Base-by-base conservation (phyloP, 1,140 invertebrate species). In the Trachymyrmex cornetzi region DNA sequence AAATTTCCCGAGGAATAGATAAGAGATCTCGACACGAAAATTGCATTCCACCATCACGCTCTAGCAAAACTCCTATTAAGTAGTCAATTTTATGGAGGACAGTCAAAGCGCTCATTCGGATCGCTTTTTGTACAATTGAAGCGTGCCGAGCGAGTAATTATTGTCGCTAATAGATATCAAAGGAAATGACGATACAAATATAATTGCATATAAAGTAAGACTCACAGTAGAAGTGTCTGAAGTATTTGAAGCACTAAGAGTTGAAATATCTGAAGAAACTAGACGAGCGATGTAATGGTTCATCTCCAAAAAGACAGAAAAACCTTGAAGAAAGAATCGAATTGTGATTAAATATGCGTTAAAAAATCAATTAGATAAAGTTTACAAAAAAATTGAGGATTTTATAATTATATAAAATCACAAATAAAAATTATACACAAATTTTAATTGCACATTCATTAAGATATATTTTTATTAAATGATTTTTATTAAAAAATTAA, bases 181-280 rank as follows among this genome's bases (percentile, higher is more conserved):
- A 57, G 19, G n/a, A 57, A 57, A 57, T 57, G 19, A 57, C 53
- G 34, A 38, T 3, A 57, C 53, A 57, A 57, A 57, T 57, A 57
- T 57, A 57, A 57, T 57, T 57, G 55, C n/a, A 57, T 57, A n/a
- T 57, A 57, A 57, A n/a, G 55, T 57, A n/a, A 57, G 55, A 57
- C 55, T 57, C 55, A 57, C 55, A 57, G 55, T 57, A 19, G 16
- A 19, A 55, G 19, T 57, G n/a, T 57, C 55, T 22, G 7, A 57
- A 57, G 55, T 7, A 22, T 22, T 9, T 57, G 19, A 19, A 55
- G 53, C 48, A 16, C 2, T 50, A 4, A 48, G 48, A 50, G 6
- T 7, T 55, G 19, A 55, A 55, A n/a, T 55, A 55, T n/a, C 53
- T 55, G 53, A 19, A 55, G 53, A 57, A 57, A 57, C 55, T 57